These are phyloP conservation scores for Betta splendens DNA, from an alignment of 2,797 vertebrate genomes.

Conservation along the genomic window DNA sequence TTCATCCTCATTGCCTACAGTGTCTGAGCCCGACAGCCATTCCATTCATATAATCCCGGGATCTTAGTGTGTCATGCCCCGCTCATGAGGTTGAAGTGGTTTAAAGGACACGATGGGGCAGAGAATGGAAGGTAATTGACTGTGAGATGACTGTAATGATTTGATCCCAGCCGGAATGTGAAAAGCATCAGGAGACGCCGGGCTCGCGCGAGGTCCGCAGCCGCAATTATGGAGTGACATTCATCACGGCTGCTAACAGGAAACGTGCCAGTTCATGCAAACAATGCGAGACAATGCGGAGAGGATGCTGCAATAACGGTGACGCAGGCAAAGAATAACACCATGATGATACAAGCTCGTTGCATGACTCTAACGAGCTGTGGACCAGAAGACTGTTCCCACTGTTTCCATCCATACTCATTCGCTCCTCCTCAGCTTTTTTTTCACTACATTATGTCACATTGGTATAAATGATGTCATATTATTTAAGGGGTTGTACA, in stretches of 20 bases:
- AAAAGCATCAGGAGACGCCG: slow-evolving; percentile 37
- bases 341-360: too few relatives aligned
- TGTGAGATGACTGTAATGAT: slow-evolving; percentile 56
- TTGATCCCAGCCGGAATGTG: slow-evolving; percentile 42
- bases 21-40: slow-evolving; percentile 49
- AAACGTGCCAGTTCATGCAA: slow-evolving; percentile 15
- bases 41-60: slow-evolving; percentile 57
- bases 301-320: background rate
- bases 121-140: slow-evolving; percentile 66
- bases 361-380: too few relatives aligned
- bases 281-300: background rate
- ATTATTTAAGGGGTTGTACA: too few relatives aligned
- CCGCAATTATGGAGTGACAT: slow-evolving; percentile 31
- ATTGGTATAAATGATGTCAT: too few relatives aligned
- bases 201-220: slow-evolving; percentile 24
- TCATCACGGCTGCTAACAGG: slow-evolving; percentile 28
- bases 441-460: too few relatives aligned
- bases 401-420: too few relatives aligned
- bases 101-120: slow-evolving; percentile 51
- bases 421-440: too few relatives aligned
- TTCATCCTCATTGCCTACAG: slow-evolving; percentile 62
- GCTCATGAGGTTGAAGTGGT: slow-evolving; percentile 54
- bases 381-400: too few relatives aligned
- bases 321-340: background rate
- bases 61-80: slow-evolving; percentile 27